A percentile compares a stretch with the other conserved stretches of the same genome.
phyloP scores from a whole-genome alignment of 1,140 invertebrate genomes.

The Ips nitidus region DNA sequence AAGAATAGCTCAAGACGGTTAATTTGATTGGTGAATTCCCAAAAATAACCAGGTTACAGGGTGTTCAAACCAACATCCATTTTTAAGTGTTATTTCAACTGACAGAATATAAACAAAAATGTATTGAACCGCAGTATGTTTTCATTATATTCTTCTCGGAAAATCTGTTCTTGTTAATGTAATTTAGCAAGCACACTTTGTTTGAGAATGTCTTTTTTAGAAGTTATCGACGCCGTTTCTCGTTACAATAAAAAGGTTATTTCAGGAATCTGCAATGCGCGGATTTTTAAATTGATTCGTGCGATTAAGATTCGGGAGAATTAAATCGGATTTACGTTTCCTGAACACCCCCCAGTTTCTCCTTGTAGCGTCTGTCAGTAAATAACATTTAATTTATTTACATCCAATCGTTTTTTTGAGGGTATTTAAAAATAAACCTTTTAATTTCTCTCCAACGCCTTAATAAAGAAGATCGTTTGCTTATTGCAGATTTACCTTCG shows the following conservation, averaged over 20 bases:
- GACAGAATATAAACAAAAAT: no score
- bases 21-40: no score
- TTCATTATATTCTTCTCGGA: background rate
- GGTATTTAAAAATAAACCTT: no score
- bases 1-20: no score
- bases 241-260: constrained; percentile 11
- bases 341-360: background rate
- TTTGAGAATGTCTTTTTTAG: constrained; percentile 3
- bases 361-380: background rate
- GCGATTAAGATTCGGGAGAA: constrained; percentile 6
- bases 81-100: no score
- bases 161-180: constrained; percentile 4
- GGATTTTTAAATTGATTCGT: constrained; percentile 14
- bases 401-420: background rate
- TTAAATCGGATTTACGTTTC: constrained; percentile 2
- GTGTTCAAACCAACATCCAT: no score
- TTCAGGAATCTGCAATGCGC: constrained; percentile 15
- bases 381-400: constrained; percentile 9
- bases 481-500: background rate
- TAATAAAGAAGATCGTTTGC: no score
- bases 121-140: no score
- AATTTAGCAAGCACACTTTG: background rate
- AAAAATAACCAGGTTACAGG: no score
- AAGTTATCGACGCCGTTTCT: constrained; percentile 10
- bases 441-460: no score